Evolutionary conservation across 1,140 invertebrate genomes (phyloP), one percentile per base, ranked within the genome.

Genomic region (Carcinoscorpius rotundicauda): DNA sequence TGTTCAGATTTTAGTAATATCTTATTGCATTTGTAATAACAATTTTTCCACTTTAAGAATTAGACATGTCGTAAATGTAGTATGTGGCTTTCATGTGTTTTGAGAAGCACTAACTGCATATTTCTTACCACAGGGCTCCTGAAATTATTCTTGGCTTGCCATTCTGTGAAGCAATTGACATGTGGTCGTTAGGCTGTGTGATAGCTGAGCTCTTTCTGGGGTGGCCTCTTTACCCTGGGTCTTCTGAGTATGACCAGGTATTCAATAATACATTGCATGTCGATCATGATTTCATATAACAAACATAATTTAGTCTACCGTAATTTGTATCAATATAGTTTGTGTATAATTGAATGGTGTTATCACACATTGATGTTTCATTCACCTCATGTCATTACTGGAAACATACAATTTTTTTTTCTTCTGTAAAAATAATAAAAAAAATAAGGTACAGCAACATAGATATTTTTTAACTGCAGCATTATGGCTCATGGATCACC

Each of bases 121-220:
- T 6, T 63, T 6, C 51, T 61, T 66, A 72, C 75, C 72, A 49
- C 73, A 81, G 97, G 69, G 97, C 97, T 49, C 97, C 97, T 2
- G 97, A 99, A 80, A 99, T 99, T 73, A 96, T 99, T 75, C 81
- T 99, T 60, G 97, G 87, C 65, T 81, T 99, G 71, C 96, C 95
- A 60, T 99, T 99, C 80, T 97, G 94, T 82, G 97, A 99, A 80
- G 93, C 96, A 4, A 99, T 99, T 72, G 97, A 99, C 78, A 99
- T 99, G 96, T 99, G 97, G 97, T 98, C 96, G 0, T 81, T 99
- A 64, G 97, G 97, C 49, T 99, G 97, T 80, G 97, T 99, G 63
- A 97, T 99, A 48, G 97, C 97, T 3, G 97, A 99, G 78, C 82
- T 99, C 61, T 99, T 99, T 80, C 83, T 99, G 11, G 97, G 97